Base-by-base conservation (phyloP, 2,888 invertebrate genomes). In the Euplexia lucipara region DNA sequence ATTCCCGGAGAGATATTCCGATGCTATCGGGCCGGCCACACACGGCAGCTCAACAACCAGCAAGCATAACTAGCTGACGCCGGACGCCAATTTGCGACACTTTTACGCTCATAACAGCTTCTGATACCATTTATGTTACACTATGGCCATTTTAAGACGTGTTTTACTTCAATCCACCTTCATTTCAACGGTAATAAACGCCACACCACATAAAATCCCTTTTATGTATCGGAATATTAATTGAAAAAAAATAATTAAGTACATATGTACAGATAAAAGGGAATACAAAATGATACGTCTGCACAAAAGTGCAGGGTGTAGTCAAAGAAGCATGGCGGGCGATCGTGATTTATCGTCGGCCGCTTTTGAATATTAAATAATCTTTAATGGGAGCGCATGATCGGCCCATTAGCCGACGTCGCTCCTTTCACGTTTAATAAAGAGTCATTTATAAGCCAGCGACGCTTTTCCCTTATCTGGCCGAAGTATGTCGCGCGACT, bases 371-470 rank as follows among this genome's bases (percentile, higher is more conserved):
- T 95, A 95, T 95, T 95, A 95, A 95, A 95, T 95, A 95, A 95
- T 95, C 92, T 94, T 94, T 95, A 95, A 95, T 95, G 95, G 94
- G 94, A 94, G 95, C 95, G 95, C 95, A 95, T 95, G 95, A 95
- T 95, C 94, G 93, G 92, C 92, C 95, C 95, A 95, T 95, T 95
- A 95, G 94, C 94, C 92, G 92, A 90, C 93, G 92, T 91, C 93
- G 92, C 88, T 95, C 94, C 94, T 94, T 94, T 94, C 95, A 94
- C 93, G 92, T 95, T 95, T 95, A 95, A 95, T 95, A 95, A 95
- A 95, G 94, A 95, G 93, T 94, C 93, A 95, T 95, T 95, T 95
- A 95, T 95, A 95, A 95, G 92, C 91, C 91, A 87, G 92, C 90
- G 91, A 91, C 90, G 94, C 93, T 92, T 94, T 92, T 92, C 93